Percentiles rank a stretch among this genome's conserved stretches.
Conservation (phyloP, 2,113 vertebrate genomes). For the Zosterops pallidus region DNA sequence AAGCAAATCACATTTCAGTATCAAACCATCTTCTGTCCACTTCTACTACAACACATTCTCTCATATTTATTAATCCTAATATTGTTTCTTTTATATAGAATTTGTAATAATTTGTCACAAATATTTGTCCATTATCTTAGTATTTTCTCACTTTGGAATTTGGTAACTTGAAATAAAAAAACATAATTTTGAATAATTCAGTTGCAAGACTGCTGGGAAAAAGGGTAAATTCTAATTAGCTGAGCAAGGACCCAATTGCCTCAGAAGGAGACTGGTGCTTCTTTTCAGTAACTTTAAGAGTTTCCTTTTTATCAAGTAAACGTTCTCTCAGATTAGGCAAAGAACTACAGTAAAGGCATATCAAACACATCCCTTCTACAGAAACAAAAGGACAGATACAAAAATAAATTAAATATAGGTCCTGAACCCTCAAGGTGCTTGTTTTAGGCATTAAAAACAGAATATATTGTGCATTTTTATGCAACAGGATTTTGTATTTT, state of each 20-base stretch:
- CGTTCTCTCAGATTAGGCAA: not conserved
- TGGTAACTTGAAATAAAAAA: constrained; percentile 58
- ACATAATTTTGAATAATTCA: constrained; percentile 59
- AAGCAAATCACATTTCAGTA: not conserved
- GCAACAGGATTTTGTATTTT: not conserved
- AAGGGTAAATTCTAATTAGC: constrained; percentile 17
- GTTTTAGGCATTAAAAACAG: not conserved
- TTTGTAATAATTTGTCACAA: constrained; percentile 84
- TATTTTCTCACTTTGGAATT: constrained; percentile 72
- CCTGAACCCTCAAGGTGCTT: not conserved
- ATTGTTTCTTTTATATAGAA: constrained; percentile 79
- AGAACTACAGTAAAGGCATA: not conserved
- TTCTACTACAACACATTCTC: constrained; percentile 66
- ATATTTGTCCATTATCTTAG: constrained; percentile 82
- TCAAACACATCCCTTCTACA: not conserved
- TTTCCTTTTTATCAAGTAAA: not conserved
- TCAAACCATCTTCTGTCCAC: not conserved
- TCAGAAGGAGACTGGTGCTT: not conserved
- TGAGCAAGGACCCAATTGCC: not conserved
- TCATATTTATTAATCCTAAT: constrained; percentile 69
- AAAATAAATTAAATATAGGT: not conserved
- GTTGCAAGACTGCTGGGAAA: constrained; percentile 32
- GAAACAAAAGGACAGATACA: not conserved
- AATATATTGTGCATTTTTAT: not conserved
- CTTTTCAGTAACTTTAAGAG: not conserved